A percentile compares a stretch with the other conserved stretches of the same genome.
phyloP scores from a whole-genome alignment of 37 sponge, comb jelly and placozoan species.

The Oopsacas minuta region DNA sequence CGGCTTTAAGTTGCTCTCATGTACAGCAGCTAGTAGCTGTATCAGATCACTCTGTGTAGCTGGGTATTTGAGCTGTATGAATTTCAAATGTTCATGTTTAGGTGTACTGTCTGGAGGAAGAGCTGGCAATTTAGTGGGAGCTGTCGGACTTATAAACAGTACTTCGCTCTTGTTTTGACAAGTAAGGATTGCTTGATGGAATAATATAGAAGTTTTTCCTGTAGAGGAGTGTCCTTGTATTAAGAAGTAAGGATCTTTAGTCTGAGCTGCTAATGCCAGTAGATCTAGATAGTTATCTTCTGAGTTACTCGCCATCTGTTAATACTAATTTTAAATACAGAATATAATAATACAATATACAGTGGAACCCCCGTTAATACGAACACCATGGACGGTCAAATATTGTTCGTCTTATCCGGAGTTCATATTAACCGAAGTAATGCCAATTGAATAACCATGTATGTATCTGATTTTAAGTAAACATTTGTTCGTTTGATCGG shows the following conservation, averaged over 20 bases:
- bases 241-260: conserved; percentile 1
- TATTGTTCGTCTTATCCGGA: too few relatives aligned
- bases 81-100: not conserved
- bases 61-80: not conserved
- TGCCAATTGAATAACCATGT: too few relatives aligned
- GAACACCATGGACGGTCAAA: too few relatives aligned
- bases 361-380: not conserved
- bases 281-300: not conserved
- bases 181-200: not conserved
- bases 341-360: not conserved
- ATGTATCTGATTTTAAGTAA: too few relatives aligned
- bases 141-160: not conserved
- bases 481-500: not conserved
- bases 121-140: not conserved
- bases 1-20: not conserved
- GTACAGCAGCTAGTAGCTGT: conserved; percentile 8
- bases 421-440: too few relatives aligned
- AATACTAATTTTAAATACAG: not conserved
- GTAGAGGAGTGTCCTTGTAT: not conserved
- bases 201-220: not conserved
- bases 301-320: not conserved
- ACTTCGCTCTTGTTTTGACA: not conserved
- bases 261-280: not conserved
- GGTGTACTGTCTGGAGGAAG: not conserved
- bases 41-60: not conserved